A percentile compares a stretch with the other conserved stretches of the same genome.
Evolutionary conservation across 2,888 invertebrate genomes (phyloP).

Genomic region (Rotaria magnacalcarata): DNA sequence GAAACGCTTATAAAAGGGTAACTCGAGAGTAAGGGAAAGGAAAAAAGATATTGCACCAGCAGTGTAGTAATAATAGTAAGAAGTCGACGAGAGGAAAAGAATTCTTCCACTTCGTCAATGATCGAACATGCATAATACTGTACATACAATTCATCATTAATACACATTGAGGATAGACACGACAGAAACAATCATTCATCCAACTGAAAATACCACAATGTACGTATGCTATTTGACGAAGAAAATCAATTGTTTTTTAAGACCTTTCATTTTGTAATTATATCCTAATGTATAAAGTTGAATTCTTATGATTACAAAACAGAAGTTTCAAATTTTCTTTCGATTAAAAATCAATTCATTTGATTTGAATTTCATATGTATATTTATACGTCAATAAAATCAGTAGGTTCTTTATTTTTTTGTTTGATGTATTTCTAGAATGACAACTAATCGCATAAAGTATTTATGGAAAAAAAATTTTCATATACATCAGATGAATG

Average conservation of each 20-base stretch:
- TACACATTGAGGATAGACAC: neutral
- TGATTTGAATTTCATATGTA: no score
- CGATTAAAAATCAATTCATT: no score
- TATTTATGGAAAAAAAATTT: neutral
- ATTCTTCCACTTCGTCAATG: slow-evolving; percentile 8
- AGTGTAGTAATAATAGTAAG: neutral
- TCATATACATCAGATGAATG: slow-evolving; percentile 18
- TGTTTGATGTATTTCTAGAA: neutral
- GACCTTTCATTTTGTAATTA: neutral
- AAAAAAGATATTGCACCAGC: neutral
- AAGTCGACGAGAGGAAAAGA: neutral
- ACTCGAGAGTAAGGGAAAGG: neutral
- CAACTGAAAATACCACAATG: neutral
- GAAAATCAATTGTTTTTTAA: neutral
- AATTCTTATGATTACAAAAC: no score
- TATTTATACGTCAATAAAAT: no score
- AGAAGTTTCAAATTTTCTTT: no score
- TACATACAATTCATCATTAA: slow-evolving; percentile 23
- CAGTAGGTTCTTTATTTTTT: no score
- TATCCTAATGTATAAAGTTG: no score
- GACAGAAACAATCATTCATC: neutral
- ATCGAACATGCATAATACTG: neutral
- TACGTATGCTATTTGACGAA: neutral
- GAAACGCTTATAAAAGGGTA: neutral
- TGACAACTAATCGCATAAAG: neutral